Percentiles rank a stretch among this genome's conserved stretches.
Conservation (phyloP, 2,888 invertebrate species). For the Scotopteryx bipunctaria region DNA sequence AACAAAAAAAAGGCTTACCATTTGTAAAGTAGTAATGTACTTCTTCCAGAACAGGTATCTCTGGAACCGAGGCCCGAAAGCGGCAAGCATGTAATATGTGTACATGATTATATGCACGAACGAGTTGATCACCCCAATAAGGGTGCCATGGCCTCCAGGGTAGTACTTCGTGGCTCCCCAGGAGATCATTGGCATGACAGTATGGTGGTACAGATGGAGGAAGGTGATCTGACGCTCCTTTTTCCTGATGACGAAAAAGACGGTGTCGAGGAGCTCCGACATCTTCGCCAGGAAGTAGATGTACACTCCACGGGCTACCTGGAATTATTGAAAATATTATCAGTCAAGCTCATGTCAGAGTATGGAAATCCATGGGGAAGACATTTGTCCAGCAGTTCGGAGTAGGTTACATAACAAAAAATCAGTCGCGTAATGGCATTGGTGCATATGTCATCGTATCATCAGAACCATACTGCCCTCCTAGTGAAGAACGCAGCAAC, state of each 20-base stretch:
- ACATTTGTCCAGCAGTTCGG: too few species aligned
- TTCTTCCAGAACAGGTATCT: conserved; percentile 97
- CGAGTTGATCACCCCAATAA: conserved; percentile 95
- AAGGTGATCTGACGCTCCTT: conserved; percentile 95
- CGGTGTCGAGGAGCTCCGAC: conserved; percentile 94
- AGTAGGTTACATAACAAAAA: too few species aligned
- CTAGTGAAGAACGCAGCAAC: too few species aligned
- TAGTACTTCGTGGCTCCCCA: conserved; percentile 97
- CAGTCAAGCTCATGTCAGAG: too few species aligned
- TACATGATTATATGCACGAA: conserved; percentile 98
- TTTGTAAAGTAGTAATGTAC: conserved; percentile 90
- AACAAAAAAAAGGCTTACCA: conserved; percentile 40
- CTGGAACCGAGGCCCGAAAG: conserved; percentile 93
- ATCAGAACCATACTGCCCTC: too few species aligned
- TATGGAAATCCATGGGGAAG: too few species aligned
- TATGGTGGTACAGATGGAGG: conserved; percentile 96
- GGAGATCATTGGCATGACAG: conserved; percentile 96
- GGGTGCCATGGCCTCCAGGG: conserved; percentile 94
- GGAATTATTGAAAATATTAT: conserved; percentile 45
- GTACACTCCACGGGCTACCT: conserved; percentile 89
- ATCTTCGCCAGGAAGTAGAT: conserved; percentile 95
- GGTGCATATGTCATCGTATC: too few species aligned
- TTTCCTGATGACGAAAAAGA: conserved; percentile 96
- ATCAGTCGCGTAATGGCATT: too few species aligned
- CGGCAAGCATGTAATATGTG: conserved; percentile 94